Evolutionary conservation across 2,888 invertebrate species (phyloP), one percentile per base, ranked within the genome.

Genomic region (Ectobius pallidus): DNA sequence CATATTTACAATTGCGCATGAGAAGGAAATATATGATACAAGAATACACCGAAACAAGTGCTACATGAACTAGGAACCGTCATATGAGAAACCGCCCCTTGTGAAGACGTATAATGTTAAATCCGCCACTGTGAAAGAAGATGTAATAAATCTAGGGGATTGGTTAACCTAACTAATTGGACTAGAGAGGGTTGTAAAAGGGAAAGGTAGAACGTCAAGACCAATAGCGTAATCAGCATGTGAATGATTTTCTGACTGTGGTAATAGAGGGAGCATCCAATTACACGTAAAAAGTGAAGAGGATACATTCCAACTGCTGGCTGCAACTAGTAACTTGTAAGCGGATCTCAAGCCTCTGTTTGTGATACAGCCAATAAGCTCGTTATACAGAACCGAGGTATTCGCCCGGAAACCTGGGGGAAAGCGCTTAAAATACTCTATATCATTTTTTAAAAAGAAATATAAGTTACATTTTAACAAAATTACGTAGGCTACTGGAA

Each of bases 91-190:
- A n/a, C n/a, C n/a, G n/a, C n/a, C n/a, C n/a, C n/a, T n/a, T n/a
- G n/a, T n/a, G n/a, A n/a, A n/a, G n/a, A n/a, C n/a, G n/a, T n/a
- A n/a, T n/a, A n/a, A n/a, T n/a, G n/a, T n/a, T n/a, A n/a, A n/a
- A n/a, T n/a, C n/a, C n/a, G n/a, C n/a, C n/a, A n/a, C 16, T 27
- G 46, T 16, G 46, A 65, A 27, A 34, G 39, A 39, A 18, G 25
- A 42, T 34, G 65, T 65, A 65, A 65, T 65, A 65, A 46, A 65
- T 65, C 65, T 46, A 46, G 27, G 30, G 65, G 44, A 14, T 46
- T 65, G 65, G 65, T 65, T 65, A 65, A 65, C 65, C 65, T 27
- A 46, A 7, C 30, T 65, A 65, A 65, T 65, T 65, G 65, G 65
- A 46, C 65, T 46, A 18, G 25, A 11, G 46, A 34, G 65, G 65